phyloP scores from a whole-genome alignment of 2,113 vertebrate genomes.

The Proterorhinus semilunaris region DNA sequence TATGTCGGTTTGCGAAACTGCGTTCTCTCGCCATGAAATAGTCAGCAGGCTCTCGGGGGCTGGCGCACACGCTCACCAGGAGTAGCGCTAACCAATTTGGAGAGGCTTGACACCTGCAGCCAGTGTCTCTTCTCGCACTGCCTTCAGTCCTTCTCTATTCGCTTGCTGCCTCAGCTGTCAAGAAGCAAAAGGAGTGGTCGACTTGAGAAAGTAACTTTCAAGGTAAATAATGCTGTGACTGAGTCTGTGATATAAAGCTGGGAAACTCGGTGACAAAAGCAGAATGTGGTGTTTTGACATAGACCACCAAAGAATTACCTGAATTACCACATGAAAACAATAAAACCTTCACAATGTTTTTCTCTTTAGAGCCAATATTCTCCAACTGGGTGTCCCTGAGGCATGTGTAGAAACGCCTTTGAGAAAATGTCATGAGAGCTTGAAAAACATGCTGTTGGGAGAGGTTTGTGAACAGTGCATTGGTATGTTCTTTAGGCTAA shows the following conservation, averaged over 20 bases:
- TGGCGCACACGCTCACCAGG: conserved; percentile 33
- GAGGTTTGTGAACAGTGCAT: no score
- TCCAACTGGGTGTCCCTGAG: no score
- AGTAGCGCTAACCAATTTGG: conserved; percentile 63
- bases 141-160: conserved; percentile 23
- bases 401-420: no score
- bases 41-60: conserved; percentile 17
- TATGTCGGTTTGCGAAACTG: conserved; percentile 27
- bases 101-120: conserved; percentile 57
- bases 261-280: background rate
- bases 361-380: no score
- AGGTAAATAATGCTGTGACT: background rate
- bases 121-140: conserved; percentile 19
- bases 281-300: no score
- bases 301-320: no score
- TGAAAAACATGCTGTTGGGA: no score
- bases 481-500: no score
- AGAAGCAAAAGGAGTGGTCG: conserved; percentile 47
- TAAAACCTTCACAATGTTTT: no score
- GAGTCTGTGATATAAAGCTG: background rate
- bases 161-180: conserved; percentile 51
- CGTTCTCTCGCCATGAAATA: conserved; percentile 39
- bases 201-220: conserved; percentile 27
- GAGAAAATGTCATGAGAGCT: no score
- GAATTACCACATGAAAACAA: no score